Percentiles rank a stretch among this genome's conserved stretches.
Evolutionary conservation across 2,888 invertebrate genomes (phyloP).

Genomic region (Idaea straminata): DNA sequence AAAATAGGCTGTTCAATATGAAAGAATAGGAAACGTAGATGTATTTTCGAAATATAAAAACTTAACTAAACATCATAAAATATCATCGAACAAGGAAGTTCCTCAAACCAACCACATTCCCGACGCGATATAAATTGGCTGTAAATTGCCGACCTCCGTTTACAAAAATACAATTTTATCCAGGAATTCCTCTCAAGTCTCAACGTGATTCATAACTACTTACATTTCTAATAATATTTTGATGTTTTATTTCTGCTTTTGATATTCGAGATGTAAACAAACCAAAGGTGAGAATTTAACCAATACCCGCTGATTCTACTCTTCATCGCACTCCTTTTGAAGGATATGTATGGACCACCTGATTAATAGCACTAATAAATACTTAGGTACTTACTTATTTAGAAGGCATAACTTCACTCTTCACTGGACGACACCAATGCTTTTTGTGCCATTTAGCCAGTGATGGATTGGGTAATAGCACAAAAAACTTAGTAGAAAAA

Average conservation of each 20-base stretch:
- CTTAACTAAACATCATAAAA: background rate
- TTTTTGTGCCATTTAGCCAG: no score
- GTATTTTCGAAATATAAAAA: background rate
- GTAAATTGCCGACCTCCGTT: background rate
- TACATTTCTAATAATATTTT: background rate
- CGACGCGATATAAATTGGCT: slow-evolving; percentile 1
- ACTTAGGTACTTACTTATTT: no score
- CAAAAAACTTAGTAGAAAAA: no score
- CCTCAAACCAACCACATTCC: background rate
- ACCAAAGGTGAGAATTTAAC: background rate
- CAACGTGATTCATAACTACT: background rate
- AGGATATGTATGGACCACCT: no score
- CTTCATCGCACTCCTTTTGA: no score
- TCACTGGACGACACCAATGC: no score
- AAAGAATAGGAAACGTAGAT: background rate
- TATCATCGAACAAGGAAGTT: background rate
- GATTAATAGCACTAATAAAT: no score
- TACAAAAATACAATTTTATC: background rate
- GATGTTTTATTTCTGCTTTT: background rate
- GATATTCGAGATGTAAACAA: background rate
- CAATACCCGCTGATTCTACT: background rate
- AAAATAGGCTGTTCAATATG: no score
- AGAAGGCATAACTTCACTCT: no score
- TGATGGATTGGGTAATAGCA: no score
- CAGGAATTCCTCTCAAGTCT: slow-evolving; percentile 4